phyloP scores from a whole-genome alignment of 2,113 vertebrate species.

The Dipodomys merriami region DNA sequence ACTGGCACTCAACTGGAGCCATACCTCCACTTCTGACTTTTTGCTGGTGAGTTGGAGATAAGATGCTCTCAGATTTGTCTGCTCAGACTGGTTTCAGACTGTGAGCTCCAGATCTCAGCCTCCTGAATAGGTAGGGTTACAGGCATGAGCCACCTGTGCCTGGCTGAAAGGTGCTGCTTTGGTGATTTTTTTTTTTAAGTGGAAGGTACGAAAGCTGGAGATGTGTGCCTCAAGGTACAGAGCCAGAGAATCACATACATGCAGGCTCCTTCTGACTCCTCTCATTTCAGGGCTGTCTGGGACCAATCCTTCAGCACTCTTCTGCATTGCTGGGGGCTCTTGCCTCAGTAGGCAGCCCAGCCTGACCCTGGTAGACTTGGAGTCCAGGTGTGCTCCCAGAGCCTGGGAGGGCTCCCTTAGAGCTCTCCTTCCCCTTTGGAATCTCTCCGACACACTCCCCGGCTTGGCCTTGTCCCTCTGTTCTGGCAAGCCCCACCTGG shows the following conservation, averaged over 20 bases:
- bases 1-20: background rate
- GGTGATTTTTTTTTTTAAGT: no score
- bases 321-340: background rate
- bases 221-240: background rate
- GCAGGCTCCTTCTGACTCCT: background rate
- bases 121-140: no score
- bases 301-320: background rate
- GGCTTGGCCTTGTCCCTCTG: background rate
- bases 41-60: no score
- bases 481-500: conserved; percentile 55
- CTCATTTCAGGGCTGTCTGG: background rate
- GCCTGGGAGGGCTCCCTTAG: no score
- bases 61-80: no score
- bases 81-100: no score
- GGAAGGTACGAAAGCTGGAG: background rate
- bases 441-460: conserved; percentile 16
- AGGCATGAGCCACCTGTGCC: background rate
- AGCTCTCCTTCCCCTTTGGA: background rate
- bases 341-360: background rate
- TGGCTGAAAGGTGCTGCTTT: no score
- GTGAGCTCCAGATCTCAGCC: no score
- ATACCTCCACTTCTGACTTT: no score
- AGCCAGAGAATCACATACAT: background rate
- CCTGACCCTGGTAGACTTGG: background rate
- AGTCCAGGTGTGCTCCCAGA: background rate